These are phyloP conservation scores for Merluccius polli DNA, from an alignment of 2,797 vertebrate species.

Conservation along the genomic window DNA sequence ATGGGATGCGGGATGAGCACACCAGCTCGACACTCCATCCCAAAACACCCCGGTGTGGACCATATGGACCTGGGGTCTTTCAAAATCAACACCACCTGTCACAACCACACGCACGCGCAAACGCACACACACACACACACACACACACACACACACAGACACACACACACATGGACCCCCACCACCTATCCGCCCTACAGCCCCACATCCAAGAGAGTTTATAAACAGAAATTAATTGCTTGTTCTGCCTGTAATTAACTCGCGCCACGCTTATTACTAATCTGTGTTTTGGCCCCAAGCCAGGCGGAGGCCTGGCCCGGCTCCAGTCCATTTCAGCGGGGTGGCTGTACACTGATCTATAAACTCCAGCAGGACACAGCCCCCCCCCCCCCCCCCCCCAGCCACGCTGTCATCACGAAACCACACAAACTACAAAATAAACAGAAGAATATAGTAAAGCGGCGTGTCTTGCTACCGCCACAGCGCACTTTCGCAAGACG, in stretches of 20 bases:
- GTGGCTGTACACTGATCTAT: conserved; percentile 56
- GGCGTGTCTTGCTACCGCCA: too few species aligned
- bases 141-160: too few species aligned
- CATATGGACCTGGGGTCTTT: conserved; percentile 55
- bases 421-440: neutral
- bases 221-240: conserved; percentile 77
- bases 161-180: conserved; percentile 13
- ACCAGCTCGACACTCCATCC: conserved; percentile 42
- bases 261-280: conserved; percentile 75
- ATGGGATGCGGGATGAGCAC: conserved; percentile 47
- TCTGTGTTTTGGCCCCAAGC: conserved; percentile 70
- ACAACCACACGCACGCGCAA: conserved; percentile 14
- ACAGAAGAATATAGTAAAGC: too few species aligned
- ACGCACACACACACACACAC: too few species aligned
- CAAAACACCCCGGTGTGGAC: conserved; percentile 38
- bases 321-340: conserved; percentile 64
- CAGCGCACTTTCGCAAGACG: too few species aligned
- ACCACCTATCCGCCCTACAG: conserved; percentile 32
- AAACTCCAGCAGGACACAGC: conserved; percentile 49
- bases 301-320: conserved; percentile 64
- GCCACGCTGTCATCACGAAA: conserved; percentile 7
- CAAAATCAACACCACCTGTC: conserved; percentile 59
- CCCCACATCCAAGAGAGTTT: conserved; percentile 65
- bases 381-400: conserved; percentile 13
- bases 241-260: conserved; percentile 76